These are phyloP conservation scores for Phalacrocorax pelagicus DNA, from an alignment of 2,113 vertebrate genomes.

Conservation along the genomic window DNA sequence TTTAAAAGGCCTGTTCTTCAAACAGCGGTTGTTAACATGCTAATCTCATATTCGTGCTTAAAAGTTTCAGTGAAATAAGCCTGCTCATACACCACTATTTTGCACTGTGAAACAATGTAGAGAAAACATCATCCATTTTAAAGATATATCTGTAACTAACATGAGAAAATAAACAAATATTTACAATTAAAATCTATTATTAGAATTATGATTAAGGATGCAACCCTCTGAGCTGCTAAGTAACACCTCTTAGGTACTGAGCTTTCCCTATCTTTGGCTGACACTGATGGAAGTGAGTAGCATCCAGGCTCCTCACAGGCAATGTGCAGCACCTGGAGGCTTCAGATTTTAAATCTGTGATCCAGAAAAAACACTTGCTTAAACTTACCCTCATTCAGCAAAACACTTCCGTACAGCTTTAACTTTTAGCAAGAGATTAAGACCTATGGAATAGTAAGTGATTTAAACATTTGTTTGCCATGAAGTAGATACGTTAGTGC, in stretches of 20 bases:
- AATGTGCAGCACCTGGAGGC: neutral
- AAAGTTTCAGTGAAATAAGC: neutral
- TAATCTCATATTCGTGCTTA: neutral
- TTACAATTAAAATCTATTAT: neutral
- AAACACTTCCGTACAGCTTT: neutral
- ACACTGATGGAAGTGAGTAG: neutral
- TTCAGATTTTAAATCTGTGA: neutral
- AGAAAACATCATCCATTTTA: neutral
- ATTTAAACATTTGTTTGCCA: neutral
- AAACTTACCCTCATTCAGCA: neutral
- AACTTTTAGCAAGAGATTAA: neutral
- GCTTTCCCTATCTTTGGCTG: neutral
- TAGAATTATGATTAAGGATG: neutral
- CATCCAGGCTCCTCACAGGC: neutral
- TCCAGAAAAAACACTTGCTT: neutral
- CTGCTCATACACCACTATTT: neutral
- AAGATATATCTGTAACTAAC: neutral
- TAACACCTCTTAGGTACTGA: neutral
- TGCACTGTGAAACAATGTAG: neutral
- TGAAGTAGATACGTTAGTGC: neutral
- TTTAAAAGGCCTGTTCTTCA: neutral
- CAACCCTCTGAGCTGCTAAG: neutral
- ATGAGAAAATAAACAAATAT: neutral
- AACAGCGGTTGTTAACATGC: neutral
- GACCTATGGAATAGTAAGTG: neutral